Conservation (phyloP, 2,113 vertebrate species). For the Takifugu bimaculatus region DNA sequence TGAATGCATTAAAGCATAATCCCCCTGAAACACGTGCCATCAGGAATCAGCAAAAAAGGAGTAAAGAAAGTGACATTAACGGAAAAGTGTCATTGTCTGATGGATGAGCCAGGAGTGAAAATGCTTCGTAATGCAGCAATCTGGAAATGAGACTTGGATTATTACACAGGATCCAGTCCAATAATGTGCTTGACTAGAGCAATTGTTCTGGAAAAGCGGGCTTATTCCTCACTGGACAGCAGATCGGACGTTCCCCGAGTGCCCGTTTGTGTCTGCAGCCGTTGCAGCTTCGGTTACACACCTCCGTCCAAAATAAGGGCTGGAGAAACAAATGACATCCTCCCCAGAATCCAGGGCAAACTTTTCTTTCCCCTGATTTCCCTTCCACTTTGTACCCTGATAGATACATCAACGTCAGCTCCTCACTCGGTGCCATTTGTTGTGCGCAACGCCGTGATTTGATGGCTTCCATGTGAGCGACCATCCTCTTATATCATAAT, state of each 20-base stretch:
- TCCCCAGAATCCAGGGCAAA: constrained; percentile 26
- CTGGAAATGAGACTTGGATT: no score
- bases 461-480: constrained; percentile 62
- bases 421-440: constrained; percentile 47
- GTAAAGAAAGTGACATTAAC: neutral
- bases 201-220: no score
- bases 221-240: constrained; percentile 2
- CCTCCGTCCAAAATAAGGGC: constrained; percentile 32
- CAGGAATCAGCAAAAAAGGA: no score
- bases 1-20: no score
- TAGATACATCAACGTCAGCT: constrained; percentile 54
- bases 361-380: neutral
- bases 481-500: constrained; percentile 53
- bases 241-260: constrained; percentile 26
- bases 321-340: constrained; percentile 64
- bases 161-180: neutral
- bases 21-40: no score
- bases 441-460: constrained; percentile 36
- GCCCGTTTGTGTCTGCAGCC: constrained; percentile 31
- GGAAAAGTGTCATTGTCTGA: constrained; percentile 7
- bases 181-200: no score
- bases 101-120: no score
- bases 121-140: no score
- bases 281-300: constrained; percentile 47
- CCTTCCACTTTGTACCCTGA: constrained; percentile 35